Conservation (phyloP, 2,797 vertebrate species). For the Yasuhikotakia modesta region DNA sequence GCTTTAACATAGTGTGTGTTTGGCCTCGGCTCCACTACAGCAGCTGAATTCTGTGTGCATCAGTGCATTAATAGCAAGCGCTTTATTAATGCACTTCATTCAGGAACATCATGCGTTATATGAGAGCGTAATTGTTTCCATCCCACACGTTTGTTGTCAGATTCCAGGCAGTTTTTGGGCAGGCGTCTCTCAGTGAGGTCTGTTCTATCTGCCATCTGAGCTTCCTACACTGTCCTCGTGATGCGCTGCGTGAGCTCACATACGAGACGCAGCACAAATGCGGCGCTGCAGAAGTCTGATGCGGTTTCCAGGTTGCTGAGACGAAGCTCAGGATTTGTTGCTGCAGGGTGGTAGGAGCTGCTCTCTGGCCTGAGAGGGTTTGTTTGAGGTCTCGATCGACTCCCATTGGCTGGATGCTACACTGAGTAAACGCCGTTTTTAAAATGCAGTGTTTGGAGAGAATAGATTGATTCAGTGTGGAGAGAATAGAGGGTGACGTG, state of each 20-base stretch:
- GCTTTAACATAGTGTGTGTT: too few species aligned
- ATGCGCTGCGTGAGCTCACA: conserved; percentile 54
- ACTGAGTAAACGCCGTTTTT: conserved; percentile 32
- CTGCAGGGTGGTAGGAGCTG: conserved; percentile 38
- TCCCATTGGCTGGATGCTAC: conserved; percentile 7
- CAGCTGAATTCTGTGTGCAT: background rate
- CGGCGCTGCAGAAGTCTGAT: conserved; percentile 28
- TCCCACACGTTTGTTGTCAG: conserved; percentile 30
- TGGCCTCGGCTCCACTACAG: too few species aligned
- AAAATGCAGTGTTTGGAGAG: conserved; percentile 7
- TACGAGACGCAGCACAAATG: conserved; percentile 47
- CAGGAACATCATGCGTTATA: background rate
- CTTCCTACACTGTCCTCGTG: too few species aligned
- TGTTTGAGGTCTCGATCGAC: conserved; percentile 30
- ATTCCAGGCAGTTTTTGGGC: conserved; percentile 28
- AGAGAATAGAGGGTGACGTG: background rate
- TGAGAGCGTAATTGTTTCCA: conserved; percentile 20
- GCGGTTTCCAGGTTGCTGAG: conserved; percentile 17
- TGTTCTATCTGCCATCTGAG: conserved; percentile 45
- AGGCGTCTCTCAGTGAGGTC: conserved; percentile 48
- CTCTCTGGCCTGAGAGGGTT: conserved; percentile 17
- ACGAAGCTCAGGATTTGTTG: conserved; percentile 38
- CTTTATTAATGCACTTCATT: conserved; percentile 3
- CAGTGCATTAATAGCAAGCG: background rate
- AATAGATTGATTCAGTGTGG: background rate